Conservation (phyloP, 64 coral and sea anemone genomes). For the Dendronephthya gigantea region DNA sequence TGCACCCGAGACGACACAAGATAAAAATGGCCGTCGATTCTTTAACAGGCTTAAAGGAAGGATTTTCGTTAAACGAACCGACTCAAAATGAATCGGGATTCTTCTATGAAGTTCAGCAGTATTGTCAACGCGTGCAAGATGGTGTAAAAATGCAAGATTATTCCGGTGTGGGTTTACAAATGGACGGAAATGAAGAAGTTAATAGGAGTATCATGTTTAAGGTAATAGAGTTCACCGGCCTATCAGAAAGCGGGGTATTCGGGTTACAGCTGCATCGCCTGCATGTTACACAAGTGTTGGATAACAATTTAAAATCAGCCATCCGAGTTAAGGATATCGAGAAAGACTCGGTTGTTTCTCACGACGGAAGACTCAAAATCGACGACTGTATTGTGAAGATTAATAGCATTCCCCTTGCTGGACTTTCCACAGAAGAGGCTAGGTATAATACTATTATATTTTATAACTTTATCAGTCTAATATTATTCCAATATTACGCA, state of each 20-base stretch:
- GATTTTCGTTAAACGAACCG: background rate
- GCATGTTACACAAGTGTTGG: background rate
- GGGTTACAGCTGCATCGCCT: background rate
- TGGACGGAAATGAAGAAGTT: background rate
- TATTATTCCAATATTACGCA: background rate
- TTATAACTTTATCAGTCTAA: background rate
- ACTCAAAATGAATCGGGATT: background rate
- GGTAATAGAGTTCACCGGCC: background rate
- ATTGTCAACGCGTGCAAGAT: background rate
- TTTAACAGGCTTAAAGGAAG: background rate
- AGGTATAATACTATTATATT: background rate
- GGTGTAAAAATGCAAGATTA: background rate
- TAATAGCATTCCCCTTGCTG: conserved; percentile 15
- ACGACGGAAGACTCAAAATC: conserved; percentile 39
- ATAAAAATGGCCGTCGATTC: background rate
- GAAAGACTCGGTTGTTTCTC: conserved; percentile 5
- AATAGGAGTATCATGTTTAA: background rate
- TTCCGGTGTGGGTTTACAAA: background rate
- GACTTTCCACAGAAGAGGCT: background rate
- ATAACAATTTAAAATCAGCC: conserved; percentile 26
- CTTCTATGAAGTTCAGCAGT: background rate
- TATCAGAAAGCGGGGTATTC: background rate
- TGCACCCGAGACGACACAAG: background rate
- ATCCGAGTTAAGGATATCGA: conserved; percentile 34
- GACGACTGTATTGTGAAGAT: conserved; percentile 49